Percentiles rank a stretch among this genome's conserved stretches.
These are phyloP conservation scores for Bettongia penicillata DNA, from an alignment of 2,113 vertebrate genomes.

Conservation along the genomic window DNA sequence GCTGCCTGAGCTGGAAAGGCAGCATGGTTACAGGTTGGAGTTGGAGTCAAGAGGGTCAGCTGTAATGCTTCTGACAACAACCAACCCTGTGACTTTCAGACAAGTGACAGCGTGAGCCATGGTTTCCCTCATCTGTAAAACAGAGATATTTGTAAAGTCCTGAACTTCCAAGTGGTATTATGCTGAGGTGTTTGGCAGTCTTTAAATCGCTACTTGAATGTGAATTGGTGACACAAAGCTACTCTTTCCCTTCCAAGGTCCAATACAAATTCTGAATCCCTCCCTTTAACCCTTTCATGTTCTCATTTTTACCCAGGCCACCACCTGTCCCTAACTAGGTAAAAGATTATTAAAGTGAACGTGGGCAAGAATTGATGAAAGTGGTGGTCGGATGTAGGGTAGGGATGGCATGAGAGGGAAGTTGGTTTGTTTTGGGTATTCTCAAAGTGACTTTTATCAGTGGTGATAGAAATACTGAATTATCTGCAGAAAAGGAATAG, in stretches of 20 bases:
- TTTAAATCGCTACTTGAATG: neutral
- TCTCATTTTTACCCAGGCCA: neutral
- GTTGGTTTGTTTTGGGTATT: neutral
- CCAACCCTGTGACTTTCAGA: neutral
- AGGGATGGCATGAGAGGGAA: neutral
- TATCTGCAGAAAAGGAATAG: constrained; percentile 8
- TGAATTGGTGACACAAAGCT: neutral
- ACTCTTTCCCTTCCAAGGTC: neutral
- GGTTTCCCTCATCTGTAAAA: neutral
- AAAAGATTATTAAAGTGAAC: neutral
- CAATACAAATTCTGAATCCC: neutral
- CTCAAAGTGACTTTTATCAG: neutral
- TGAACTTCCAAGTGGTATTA: neutral
- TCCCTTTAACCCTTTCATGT: neutral
- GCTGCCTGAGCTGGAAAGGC: neutral
- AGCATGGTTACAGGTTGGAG: neutral
- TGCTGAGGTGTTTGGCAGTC: neutral
- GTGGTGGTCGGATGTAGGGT: neutral
- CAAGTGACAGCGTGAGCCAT: neutral
- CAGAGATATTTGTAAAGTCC: neutral
- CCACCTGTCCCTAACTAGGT: neutral
- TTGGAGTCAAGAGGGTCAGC: neutral
- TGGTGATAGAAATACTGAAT: neutral
- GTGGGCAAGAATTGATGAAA: neutral
- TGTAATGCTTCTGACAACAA: neutral